Evolutionary conservation across 2,797 vertebrate species (phyloP), one percentile per base, ranked within the genome.

Genomic region (Gadopsis bispinosus): DNA sequence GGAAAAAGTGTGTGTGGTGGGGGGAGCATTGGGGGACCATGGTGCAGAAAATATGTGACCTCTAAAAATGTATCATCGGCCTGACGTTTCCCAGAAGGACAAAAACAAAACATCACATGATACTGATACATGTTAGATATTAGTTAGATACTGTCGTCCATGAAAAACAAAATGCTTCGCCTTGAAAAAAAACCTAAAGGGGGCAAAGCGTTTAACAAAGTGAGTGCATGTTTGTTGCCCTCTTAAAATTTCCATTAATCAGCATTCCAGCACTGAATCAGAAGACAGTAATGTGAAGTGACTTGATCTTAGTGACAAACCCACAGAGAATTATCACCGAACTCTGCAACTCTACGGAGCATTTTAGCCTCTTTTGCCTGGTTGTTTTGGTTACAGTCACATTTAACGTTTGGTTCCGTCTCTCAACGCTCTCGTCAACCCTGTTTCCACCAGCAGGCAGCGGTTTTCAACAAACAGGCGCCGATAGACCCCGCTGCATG

Each of bases 21-120:
- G 65, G 58, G 63, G 60, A 31, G 72, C 37, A 61, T 14, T 59
- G 66, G 59, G 83, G 84, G 83, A 84, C 83, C 77, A 85, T 80
- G 74, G 75, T 85, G 81, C 83, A 90, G 79, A 90, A 92, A 92
- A 90, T 88, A 91, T 92, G 86, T 89, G 90, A 91, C 91, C 91
- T 89, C 86, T 83, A 85, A 80, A 87, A 89, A 93, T 94, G 69
- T 85, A 94, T 94, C 90, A 93, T 85, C 80, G 79, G 83, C 59
- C 63, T 91, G 92, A 91, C 87, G 81, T 94, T 94, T 94, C 93
- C 92, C 93, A 93, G 88, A 88, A 89, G 71, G 77, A 83, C 63
- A 84, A 75, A 87, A 81, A 86, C 83, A 87, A 85, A 90, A 75
- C 75, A 91, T 78, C 66, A 86, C 72, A 83, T 85, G 76, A 64